Conservation (phyloP, 23 tunicate genomes). For the Corella eumyota region DNA sequence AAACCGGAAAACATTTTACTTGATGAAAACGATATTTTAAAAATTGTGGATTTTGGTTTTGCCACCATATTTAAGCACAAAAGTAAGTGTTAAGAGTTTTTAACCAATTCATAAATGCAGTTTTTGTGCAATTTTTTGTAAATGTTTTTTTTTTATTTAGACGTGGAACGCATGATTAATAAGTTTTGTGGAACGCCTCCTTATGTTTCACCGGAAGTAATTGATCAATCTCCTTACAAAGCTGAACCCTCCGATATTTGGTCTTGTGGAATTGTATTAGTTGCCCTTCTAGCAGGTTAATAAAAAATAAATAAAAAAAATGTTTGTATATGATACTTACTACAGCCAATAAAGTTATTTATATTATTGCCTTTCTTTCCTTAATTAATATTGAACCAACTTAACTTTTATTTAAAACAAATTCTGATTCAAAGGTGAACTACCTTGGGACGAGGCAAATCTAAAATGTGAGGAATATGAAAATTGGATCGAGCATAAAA, state of each 20-base stretch:
- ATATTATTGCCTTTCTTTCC: too few species aligned
- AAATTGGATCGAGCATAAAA: slow-evolving; percentile 64
- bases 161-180: slow-evolving; percentile 35
- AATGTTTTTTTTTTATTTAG: slow-evolving; percentile 14
- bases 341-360: too few species aligned
- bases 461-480: slow-evolving; percentile 47
- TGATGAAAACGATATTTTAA: slow-evolving; percentile 73
- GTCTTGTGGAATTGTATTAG: slow-evolving; percentile 85
- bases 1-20: slow-evolving; percentile 85
- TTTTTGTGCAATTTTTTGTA: not conserved
- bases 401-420: not conserved
- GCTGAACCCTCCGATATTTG: slow-evolving; percentile 93
- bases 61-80: slow-evolving; percentile 78
- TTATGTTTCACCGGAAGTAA: slow-evolving; percentile 82
- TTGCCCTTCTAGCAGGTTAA: slow-evolving; percentile 86
- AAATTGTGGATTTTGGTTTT: slow-evolving; percentile 90
- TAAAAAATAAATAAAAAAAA: too few species aligned
- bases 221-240: slow-evolving; percentile 40
- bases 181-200: slow-evolving; percentile 79
- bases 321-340: too few species aligned
- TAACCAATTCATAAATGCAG: not conserved
- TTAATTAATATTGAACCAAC: too few species aligned
- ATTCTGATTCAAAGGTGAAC: slow-evolving; percentile 47
- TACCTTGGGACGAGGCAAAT: slow-evolving; percentile 84
- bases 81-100: slow-evolving; percentile 26